These are phyloP conservation scores for Lacerta bilineata DNA, from an alignment of 2,797 vertebrate genomes.

Conservation along the genomic window DNA sequence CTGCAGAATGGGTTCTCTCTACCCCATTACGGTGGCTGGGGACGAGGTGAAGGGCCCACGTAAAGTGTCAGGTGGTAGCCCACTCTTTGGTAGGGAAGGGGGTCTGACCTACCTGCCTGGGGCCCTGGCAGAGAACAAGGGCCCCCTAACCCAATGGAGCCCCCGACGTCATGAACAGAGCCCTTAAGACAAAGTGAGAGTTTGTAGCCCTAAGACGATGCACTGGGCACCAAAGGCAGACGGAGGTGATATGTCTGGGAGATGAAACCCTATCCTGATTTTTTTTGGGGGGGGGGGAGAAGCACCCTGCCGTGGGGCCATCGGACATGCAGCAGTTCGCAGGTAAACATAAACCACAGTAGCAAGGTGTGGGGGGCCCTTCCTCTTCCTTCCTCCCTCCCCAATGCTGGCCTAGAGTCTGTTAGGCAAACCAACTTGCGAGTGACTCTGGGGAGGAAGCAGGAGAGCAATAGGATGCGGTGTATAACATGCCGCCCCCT, in stretches of 20 bases:
- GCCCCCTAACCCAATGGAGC: not conserved
- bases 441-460: not conserved
- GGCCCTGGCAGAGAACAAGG: not conserved
- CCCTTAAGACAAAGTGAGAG: not conserved
- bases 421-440: not conserved
- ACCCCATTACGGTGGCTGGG: no score
- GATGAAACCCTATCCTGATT: not conserved
- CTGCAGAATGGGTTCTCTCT: not conserved
- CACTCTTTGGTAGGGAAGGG: not conserved
- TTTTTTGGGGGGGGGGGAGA: not conserved
- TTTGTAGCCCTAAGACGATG: not conserved
- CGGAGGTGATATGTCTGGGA: not conserved
- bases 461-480: not conserved
- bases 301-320: not conserved
- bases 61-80: not conserved
- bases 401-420: not conserved
- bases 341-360: not conserved
- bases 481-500: no score
- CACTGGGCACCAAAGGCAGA: not conserved
- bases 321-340: not conserved
- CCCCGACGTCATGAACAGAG: not conserved
- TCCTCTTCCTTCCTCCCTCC: no score
- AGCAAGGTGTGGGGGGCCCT: no score
- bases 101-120: no score
- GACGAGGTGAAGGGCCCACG: no score